Evolutionary conservation across 2,113 vertebrate genomes (phyloP), one percentile per base, ranked within the genome.

Genomic region (Tangachromis dhanisi): DNA sequence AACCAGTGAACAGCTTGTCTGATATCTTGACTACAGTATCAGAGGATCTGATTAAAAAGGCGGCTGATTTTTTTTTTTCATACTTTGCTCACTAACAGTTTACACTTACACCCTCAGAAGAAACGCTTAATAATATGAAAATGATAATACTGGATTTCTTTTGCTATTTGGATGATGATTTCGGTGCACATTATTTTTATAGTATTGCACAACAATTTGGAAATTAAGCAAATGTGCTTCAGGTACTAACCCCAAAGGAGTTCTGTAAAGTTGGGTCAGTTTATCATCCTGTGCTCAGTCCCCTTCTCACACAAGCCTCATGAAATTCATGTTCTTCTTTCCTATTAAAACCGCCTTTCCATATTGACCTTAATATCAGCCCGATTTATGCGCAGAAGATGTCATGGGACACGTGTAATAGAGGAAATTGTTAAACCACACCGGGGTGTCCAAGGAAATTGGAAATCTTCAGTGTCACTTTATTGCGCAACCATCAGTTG

Each of bases 401-500:
- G 84, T 88, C 78, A 83, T 7, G 2, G 63, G 84, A 82, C 61
- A 26, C 10, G 14, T 21, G 80, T 21, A 38, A 53, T 45, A 24
- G 21, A 61, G 19, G n/a, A 57, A 55, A 87, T 61, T 73, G 76
- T 87, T 38, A 78, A 84, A 45, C 40, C 35, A 13, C 26, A 33
- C 59, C 1, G 45, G 80, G 71, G 53, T 9, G 63, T 90, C 51
- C 10, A 6, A 24, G 38, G 73, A 90, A 91, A 92, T 81, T 87
- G 90, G 54, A 92, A 83, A 87, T 92, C 71, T 73, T 76, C 57
- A 66, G 49, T 13, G 54, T 80, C 53, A 51, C 35, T 86, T 66
- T 59, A 11, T 78, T 79, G 82, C 42, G 57, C 14, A 8, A 7
- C 66, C 78, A 54, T 94, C 91, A 92, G 90, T 95, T 24, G 29